Percentiles rank a stretch among this genome's conserved stretches.
Evolutionary conservation across 2,888 invertebrate genomes (phyloP).

Genomic region (Leucania comma): DNA sequence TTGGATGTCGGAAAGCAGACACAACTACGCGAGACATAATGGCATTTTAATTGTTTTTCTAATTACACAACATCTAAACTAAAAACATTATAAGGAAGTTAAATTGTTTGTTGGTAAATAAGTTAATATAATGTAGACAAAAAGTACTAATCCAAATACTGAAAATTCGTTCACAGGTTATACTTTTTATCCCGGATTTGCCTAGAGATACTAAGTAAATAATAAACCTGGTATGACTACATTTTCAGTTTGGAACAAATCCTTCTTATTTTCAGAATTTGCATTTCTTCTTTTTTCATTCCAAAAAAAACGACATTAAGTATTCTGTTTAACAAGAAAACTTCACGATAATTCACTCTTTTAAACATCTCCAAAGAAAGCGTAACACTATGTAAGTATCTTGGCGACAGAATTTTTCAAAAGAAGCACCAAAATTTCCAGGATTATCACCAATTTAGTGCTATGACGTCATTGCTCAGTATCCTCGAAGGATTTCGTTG

Average conservation of each 20-base stretch:
- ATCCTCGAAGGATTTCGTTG: slow-evolving; percentile 62
- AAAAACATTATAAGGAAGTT: too few species aligned
- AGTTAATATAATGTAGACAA: too few species aligned
- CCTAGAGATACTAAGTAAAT: too few species aligned
- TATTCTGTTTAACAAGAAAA: slow-evolving; percentile 9
- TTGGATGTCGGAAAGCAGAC: too few species aligned
- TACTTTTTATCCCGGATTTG: too few species aligned
- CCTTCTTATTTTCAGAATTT: background rate
- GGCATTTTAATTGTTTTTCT: too few species aligned
- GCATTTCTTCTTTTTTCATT: background rate
- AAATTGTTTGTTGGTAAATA: too few species aligned
- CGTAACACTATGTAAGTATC: slow-evolving; percentile 10
- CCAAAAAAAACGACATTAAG: background rate
- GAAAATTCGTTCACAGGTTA: too few species aligned
- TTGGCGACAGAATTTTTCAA: slow-evolving; percentile 11
- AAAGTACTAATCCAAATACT: too few species aligned
- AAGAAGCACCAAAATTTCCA: slow-evolving; percentile 1
- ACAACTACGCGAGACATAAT: too few species aligned
- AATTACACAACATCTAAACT: too few species aligned
- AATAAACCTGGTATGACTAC: background rate
- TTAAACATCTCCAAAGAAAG: slow-evolving; percentile 9
- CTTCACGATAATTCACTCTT: background rate
- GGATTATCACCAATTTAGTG: slow-evolving; percentile 47
- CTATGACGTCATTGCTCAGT: slow-evolving; percentile 52
- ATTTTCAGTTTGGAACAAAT: background rate